Evolutionary conservation across 2,113 vertebrate genomes (phyloP).

Genomic region (Lophochroa leadbeateri): DNA sequence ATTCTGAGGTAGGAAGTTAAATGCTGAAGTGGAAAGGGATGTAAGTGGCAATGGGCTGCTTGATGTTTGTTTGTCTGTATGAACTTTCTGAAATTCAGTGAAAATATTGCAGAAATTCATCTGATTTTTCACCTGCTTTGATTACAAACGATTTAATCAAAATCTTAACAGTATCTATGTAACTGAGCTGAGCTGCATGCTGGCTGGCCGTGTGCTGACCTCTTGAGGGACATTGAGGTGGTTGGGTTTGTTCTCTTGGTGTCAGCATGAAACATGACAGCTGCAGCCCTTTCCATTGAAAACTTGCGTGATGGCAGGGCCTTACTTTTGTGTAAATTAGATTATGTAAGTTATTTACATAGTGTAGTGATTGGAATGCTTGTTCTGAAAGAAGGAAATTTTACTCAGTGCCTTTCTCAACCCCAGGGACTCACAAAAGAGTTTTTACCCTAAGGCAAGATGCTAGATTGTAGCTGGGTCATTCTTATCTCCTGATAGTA

Average conservation of each 20-base stretch:
- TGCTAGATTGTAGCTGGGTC: not conserved
- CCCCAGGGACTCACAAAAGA: not conserved
- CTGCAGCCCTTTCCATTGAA: not conserved
- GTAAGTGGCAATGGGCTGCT: not conserved
- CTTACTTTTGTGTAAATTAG: not conserved
- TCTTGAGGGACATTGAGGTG: not conserved
- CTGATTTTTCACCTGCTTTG: not conserved
- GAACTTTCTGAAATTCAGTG: not conserved
- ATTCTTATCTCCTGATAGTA: not conserved
- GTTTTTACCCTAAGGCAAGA: not conserved
- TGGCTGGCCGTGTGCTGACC: not conserved
- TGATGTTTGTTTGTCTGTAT: not conserved
- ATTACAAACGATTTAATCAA: not conserved
- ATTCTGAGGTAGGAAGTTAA: not conserved
- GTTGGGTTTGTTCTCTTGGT: rapidly evolving
- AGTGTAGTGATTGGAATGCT: not conserved
- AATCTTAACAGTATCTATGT: not conserved
- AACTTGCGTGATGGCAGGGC: not conserved
- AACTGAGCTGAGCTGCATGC: not conserved
- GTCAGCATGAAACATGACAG: not conserved
- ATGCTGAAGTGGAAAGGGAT: not conserved
- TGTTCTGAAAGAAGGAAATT: not conserved
- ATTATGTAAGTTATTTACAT: not conserved
- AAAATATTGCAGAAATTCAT: not conserved
- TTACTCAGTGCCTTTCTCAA: not conserved